Percentiles rank a stretch among this genome's conserved stretches.
Conservation (phyloP, 2,113 vertebrate genomes). For the Hyla sarda region DNA sequence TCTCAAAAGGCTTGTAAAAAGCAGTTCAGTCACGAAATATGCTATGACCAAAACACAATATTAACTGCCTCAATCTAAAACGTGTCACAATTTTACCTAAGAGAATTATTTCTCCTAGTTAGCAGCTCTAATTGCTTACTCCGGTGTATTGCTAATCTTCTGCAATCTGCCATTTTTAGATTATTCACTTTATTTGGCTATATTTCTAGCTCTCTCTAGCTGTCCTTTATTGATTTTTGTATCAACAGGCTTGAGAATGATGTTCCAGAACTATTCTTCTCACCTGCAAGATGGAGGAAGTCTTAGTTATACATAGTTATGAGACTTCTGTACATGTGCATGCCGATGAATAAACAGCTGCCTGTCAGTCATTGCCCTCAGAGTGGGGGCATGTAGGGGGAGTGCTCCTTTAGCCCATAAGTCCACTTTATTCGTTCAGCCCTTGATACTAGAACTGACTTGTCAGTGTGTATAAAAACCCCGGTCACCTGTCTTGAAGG, state of each 20-base stretch:
- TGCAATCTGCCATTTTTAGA: neutral
- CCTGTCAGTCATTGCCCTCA: no score
- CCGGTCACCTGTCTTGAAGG: no score
- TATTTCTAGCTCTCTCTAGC: neutral
- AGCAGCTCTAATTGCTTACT: constrained; percentile 15
- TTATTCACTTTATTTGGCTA: constrained; percentile 28
- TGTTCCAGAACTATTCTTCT: neutral
- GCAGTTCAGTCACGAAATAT: neutral
- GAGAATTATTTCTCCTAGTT: constrained; percentile 14
- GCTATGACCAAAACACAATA: neutral
- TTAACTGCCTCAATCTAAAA: constrained; percentile 1
- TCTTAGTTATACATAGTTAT: no score
- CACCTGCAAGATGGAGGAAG: no score
- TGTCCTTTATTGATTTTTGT: constrained; percentile 6
- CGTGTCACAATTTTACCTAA: constrained; percentile 29
- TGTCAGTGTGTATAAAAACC: no score
- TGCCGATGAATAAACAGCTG: no score
- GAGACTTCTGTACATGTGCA: no score
- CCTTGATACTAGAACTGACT: no score
- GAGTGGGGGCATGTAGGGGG: no score
- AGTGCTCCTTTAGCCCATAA: no score
- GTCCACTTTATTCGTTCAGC: no score
- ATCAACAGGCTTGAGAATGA: neutral
- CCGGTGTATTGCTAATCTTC: neutral
- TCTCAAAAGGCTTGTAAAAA: constrained; percentile 9